phyloP scores from a whole-genome alignment of 2,888 invertebrate genomes.

The Camptogramma bilineatum region DNA sequence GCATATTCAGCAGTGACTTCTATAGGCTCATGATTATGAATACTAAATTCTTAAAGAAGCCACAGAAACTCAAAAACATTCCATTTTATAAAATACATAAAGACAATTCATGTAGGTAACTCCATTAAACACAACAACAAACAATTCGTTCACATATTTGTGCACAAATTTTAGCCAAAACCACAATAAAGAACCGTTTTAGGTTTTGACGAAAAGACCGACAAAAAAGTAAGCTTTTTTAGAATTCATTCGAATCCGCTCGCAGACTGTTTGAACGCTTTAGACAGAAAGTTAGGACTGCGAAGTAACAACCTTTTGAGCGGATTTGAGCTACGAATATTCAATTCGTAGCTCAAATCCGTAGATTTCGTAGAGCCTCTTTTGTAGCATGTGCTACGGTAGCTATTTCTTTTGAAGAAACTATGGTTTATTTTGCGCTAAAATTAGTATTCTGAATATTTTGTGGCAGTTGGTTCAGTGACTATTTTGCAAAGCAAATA shows the following conservation, averaged over 20 bases:
- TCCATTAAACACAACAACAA: too few relatives aligned
- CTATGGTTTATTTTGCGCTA: neutral
- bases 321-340: conserved; percentile 6
- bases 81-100: too few relatives aligned
- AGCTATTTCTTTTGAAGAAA: neutral
- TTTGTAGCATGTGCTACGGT: conserved; percentile 15
- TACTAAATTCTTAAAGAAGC: too few relatives aligned
- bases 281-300: neutral
- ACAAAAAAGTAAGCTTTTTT: neutral
- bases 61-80: too few relatives aligned
- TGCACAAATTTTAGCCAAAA: neutral
- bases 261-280: neutral
- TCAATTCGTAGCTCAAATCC: too few relatives aligned
- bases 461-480: neutral
- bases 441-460: conserved; percentile 2
- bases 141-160: too few relatives aligned
- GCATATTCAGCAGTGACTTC: too few relatives aligned
- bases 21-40: too few relatives aligned
- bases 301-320: neutral
- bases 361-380: conserved; percentile 3
- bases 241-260: neutral
- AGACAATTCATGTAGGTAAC: too few relatives aligned
- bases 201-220: neutral
- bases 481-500: neutral
- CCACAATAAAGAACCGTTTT: neutral